Evolutionary conservation across 1,140 invertebrate genomes (phyloP).

Genomic region (Drosophila insularis): DNA sequence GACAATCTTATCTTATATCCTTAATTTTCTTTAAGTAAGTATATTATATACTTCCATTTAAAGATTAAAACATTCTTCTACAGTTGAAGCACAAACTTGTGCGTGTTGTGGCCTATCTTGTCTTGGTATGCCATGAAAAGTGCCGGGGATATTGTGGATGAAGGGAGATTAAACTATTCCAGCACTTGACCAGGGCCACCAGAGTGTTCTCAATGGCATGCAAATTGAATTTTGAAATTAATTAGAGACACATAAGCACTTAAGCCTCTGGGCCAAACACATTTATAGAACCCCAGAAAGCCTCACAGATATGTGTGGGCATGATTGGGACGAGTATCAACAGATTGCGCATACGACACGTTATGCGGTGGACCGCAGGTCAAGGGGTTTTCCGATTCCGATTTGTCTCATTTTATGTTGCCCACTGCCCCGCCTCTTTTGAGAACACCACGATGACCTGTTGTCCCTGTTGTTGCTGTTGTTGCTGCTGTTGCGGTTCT

Average conservation of each 20-base stretch:
- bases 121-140: slow-evolving; percentile 4
- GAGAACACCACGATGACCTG: slow-evolving; percentile 29
- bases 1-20: not conserved
- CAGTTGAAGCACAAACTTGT: not conserved
- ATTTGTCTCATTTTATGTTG: slow-evolving; percentile 38
- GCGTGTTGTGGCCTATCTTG: not conserved
- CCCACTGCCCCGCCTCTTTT: slow-evolving; percentile 38
- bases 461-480: not conserved
- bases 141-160: not conserved
- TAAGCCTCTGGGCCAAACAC: slow-evolving; percentile 42
- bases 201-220: slow-evolving; percentile 53
- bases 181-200: slow-evolving; percentile 9
- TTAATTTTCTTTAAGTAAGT: not conserved
- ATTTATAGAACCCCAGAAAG: not conserved
- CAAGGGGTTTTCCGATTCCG: slow-evolving; percentile 1
- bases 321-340: not conserved
- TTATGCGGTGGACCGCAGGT: slow-evolving; percentile 44
- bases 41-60: not conserved
- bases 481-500: not conserved
- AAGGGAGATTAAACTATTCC: not conserved
- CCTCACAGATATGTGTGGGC: not conserved
- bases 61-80: not conserved
- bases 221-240: slow-evolving; percentile 78
- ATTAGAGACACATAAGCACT: slow-evolving; percentile 58
- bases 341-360: slow-evolving; percentile 47